Evolutionary conservation across 2,797 vertebrate species (phyloP).

Genomic region (Gephyroberyx darwinii): DNA sequence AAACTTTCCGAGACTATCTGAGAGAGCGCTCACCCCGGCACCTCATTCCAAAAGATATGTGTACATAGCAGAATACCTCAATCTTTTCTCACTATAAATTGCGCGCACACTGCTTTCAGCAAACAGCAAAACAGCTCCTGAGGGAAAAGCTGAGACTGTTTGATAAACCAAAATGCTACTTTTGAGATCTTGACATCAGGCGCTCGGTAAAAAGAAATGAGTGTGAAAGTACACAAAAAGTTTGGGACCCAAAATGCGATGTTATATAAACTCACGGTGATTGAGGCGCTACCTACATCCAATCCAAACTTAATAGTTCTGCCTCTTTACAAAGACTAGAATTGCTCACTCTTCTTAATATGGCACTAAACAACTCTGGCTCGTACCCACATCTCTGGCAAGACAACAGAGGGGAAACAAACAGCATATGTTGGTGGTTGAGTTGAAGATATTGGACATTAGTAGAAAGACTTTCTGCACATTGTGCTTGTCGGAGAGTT

Average conservation of each 20-base stretch:
- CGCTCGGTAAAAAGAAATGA: conserved; percentile 20
- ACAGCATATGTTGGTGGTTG: not conserved
- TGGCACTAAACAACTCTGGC: not conserved
- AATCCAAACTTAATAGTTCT: not conserved
- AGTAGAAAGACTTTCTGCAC: not conserved
- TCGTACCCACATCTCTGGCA: not conserved
- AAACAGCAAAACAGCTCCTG: conserved; percentile 45
- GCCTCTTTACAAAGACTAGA: not conserved
- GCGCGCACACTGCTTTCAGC: conserved; percentile 40
- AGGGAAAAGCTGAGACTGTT: conserved; percentile 34
- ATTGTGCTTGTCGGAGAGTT: not conserved
- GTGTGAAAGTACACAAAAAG: conserved; percentile 4
- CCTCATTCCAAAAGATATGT: conserved; percentile 39
- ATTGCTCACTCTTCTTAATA: not conserved
- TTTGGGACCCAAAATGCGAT: conserved; percentile 14
- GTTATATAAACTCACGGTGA: conserved; percentile 12
- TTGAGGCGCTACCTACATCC: not conserved
- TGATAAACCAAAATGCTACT: conserved; percentile 48
- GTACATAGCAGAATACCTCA: conserved; percentile 30
- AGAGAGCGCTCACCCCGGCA: conserved; percentile 18
- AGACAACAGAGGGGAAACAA: not conserved
- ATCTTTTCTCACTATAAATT: conserved; percentile 54
- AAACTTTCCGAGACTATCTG: conserved; percentile 35
- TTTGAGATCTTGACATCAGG: conserved; percentile 27
- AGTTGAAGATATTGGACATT: not conserved